Base-by-base conservation (phyloP, 2,888 invertebrate species). In the Junonia oenone region DNA sequence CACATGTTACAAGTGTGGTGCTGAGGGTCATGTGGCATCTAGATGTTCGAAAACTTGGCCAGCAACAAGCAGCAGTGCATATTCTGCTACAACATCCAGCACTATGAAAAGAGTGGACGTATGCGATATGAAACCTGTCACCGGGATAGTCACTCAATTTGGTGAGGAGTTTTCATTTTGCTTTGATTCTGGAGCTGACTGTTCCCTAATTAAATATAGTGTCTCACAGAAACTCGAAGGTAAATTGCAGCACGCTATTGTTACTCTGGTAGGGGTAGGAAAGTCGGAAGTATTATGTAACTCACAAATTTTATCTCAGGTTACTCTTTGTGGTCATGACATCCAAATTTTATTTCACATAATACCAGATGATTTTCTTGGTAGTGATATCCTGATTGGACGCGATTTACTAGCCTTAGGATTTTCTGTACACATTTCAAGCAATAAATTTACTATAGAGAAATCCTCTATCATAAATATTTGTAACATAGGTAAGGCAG, bases 341-440 rank as follows among this genome's bases (percentile, higher is more conserved):
- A 11, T 59, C 11, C 33, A 62, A 35, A 55, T 63, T 53, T 37
- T 62, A 15, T 59, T 63, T 56, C 57, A 62, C 50, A 37, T 60
- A 19, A 13, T 64, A 35, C 57, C 62, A 1, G 56, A 62, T 17
- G 45, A 47, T 14, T 52, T 8, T 22, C n/a, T 63, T 15, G 47
- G 29, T 47, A 27, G 40, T 22, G 54, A 58, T 31, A 46, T 52
- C 38, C 14, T 61, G 55, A 46, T 59, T n/a, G 58, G 52, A 14
- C 53, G 61, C 19, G 56, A 58, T 31, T 27, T 61, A 5, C 45
- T 61, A 26, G 38, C 35, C 4, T 37, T 40, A 19, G 55, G 57
- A 4, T 48, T 55, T 8, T 29, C 47, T 3, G 51, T 51, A 6
- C 6, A 19, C 6, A 50, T 54, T 14, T 15, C 46, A 3, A 26